These are phyloP conservation scores for Rhizoglyphus robini DNA, from an alignment of 1,140 invertebrate genomes.

Conservation along the genomic window DNA sequence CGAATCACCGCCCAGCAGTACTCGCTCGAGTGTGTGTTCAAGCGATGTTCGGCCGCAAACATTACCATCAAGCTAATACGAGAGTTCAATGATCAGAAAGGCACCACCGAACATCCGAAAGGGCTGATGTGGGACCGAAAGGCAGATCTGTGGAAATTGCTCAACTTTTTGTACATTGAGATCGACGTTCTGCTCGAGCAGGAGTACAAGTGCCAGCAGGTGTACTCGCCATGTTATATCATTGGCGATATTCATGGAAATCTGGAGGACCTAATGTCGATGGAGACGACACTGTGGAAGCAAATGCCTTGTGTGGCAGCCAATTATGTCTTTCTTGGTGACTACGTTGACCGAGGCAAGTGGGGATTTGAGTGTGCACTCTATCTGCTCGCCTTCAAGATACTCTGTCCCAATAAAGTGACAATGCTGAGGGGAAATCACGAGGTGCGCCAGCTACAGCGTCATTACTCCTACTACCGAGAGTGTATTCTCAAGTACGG, in stretches of 20 bases:
- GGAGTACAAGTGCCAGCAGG: too few relatives aligned
- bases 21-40: too few relatives aligned
- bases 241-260: too few relatives aligned
- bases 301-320: conserved; percentile 38
- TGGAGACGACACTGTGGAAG: conserved; percentile 39
- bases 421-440: conserved; percentile 49
- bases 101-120: too few relatives aligned
- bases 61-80: background rate
- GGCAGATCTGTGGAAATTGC: background rate
- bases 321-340: too few relatives aligned
- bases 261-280: too few relatives aligned
- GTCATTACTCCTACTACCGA: conserved; percentile 53
- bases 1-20: background rate
- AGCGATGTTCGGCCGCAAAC: background rate
- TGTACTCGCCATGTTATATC: too few relatives aligned
- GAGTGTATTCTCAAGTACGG: conserved; percentile 52
- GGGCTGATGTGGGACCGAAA: background rate
- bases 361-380: too few relatives aligned
- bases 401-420: conserved; percentile 45
- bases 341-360: conserved; percentile 50
- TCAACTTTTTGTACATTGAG: too few relatives aligned
- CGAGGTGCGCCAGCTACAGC: conserved; percentile 49
- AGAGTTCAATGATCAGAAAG: background rate
- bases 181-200: too few relatives aligned
- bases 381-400: conserved; percentile 51